Evolutionary conservation across 2,888 invertebrate genomes (phyloP), one percentile per base, ranked within the genome.

Genomic region (Blastobasis lacticolella): DNA sequence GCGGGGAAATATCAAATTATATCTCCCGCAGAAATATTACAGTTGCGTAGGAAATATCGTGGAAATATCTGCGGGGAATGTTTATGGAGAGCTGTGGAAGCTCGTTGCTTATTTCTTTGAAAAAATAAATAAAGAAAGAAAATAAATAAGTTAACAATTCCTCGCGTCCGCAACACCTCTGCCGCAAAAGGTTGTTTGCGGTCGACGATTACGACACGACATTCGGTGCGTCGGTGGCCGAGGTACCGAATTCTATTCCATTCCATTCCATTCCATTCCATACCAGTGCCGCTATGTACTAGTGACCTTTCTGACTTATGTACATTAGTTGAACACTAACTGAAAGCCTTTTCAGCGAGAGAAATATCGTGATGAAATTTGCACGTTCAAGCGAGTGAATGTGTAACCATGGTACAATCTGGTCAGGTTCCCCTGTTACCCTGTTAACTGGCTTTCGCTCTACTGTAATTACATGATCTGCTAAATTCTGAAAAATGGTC

Each of bases 1-100:
- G 63, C 63, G 60, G 65, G 66, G 71, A 74, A 66, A 69, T 72
- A 72, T 48, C 38, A 37, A 37, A 50, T 49, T 50, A 51, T 51
- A 23, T 51, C 40, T 23, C 23, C 23, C 23, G 23, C 23, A 23
- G 23, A 23, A 23, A 23, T 23, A 23, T 23, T 23, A 23, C 23
- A 37, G 42, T 10, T 38, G n/a, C 9, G 44, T 38, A 38, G 10
- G 10, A 10, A 5, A 6, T 5, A 23, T 36, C 5, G 6, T 23
- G 10, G 45, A 10, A 23, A 36, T 23, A 36, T 23, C 36, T 45
- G 23, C 6, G 5, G 36, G 6, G 36, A 5, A 7, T 45, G 10
- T 7, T 23, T 10, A 36, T 23, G 36, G 7, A 10, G 9, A 10
- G 10, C 23, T 6, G 7, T n/a, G 36, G 23, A 36, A 45, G 23